These are phyloP conservation scores for Laterallus jamaicensis DNA, from an alignment of 2,113 vertebrate species.

Conservation along the genomic window DNA sequence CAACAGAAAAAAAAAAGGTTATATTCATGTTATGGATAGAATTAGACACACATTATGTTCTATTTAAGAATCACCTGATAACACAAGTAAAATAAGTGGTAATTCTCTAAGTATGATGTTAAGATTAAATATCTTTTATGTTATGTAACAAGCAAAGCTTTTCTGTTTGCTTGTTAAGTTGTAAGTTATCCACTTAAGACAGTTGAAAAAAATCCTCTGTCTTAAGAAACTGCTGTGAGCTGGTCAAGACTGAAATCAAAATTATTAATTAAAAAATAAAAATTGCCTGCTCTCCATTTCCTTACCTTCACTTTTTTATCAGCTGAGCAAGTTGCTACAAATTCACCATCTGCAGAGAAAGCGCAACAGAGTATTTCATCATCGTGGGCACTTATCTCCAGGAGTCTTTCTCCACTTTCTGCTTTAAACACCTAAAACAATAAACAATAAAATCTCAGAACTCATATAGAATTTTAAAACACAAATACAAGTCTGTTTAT, in stretches of 20 bases:
- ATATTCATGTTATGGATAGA: background rate
- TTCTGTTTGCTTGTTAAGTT: background rate
- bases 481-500: background rate
- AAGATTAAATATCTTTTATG: background rate
- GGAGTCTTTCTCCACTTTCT: conserved; percentile 89
- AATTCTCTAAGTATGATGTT: background rate
- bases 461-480: background rate
- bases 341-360: conserved; percentile 87
- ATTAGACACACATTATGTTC: background rate
- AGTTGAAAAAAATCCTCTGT: background rate
- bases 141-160: background rate
- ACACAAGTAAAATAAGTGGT: background rate
- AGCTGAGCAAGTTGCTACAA: conserved; percentile 90
- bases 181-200: background rate
- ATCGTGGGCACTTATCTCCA: conserved; percentile 86
- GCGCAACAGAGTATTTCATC: conserved; percentile 93
- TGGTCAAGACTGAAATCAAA: background rate
- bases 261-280: background rate
- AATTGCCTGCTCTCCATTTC: background rate
- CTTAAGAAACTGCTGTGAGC: background rate
- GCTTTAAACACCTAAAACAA: conserved; percentile 88
- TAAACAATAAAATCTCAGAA: background rate
- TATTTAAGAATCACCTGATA: background rate
- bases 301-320: conserved; percentile 92
- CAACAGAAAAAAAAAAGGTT: background rate